Evolutionary conservation across 2,888 invertebrate genomes (phyloP).

Genomic region (Eubasilissa splendida): DNA sequence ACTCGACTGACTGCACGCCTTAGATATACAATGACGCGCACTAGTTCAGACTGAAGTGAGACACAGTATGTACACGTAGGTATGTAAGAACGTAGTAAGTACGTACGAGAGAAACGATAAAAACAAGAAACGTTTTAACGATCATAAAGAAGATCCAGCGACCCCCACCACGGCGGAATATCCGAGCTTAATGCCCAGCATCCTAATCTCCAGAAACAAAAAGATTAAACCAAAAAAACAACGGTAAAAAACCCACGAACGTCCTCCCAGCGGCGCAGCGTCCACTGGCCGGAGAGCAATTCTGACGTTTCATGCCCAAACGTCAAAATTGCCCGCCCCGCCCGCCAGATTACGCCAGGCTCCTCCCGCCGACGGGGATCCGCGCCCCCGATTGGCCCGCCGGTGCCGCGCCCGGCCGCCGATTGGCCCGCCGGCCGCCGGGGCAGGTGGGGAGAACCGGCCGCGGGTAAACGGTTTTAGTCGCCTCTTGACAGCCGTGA

Average conservation of each 20-base stretch:
- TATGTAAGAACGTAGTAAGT: background rate
- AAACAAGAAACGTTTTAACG: slow-evolving; percentile 31
- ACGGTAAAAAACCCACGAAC: slow-evolving; percentile 18
- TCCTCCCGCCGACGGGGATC: background rate
- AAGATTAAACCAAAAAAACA: slow-evolving; percentile 22
- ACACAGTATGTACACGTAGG: background rate
- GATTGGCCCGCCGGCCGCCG: slow-evolving; percentile 18
- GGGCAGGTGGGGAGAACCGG: slow-evolving; percentile 37
- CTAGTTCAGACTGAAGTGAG: background rate
- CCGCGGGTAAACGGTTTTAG: slow-evolving; percentile 37
- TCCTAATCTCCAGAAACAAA: slow-evolving; percentile 32
- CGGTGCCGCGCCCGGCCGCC: background rate
- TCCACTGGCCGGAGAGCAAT: slow-evolving; percentile 33
- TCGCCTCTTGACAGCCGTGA: slow-evolving; percentile 39
- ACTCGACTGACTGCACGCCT: too few species aligned
- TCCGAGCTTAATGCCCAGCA: slow-evolving; percentile 26
- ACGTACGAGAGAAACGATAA: slow-evolving; percentile 31
- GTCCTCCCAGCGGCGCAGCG: slow-evolving; percentile 22
- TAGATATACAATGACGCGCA: background rate
- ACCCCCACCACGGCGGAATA: slow-evolving; percentile 26
- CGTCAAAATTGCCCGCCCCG: slow-evolving; percentile 40
- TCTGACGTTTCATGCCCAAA: slow-evolving; percentile 31
- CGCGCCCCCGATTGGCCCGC: slow-evolving; percentile 15
- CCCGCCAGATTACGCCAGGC: slow-evolving; percentile 16
- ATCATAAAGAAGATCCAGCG: background rate